A percentile compares a stretch with the other conserved stretches of the same genome.
Conservation (phyloP, 2,113 vertebrate species). For the Jacana jacana region DNA sequence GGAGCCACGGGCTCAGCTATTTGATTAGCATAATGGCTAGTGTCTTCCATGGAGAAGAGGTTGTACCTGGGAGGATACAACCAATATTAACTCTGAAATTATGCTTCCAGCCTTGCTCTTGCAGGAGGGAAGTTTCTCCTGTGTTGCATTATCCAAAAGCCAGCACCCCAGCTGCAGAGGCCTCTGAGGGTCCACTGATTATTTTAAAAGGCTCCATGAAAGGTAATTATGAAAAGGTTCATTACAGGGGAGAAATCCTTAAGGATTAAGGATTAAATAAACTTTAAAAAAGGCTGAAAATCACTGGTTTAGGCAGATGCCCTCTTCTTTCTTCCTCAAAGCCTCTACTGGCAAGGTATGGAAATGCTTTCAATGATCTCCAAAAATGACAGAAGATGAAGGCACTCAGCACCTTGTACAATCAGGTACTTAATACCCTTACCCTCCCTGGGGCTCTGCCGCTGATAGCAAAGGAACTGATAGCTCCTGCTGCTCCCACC, state of each 20-base stretch:
- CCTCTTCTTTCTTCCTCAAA: not conserved
- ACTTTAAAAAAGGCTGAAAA: not conserved
- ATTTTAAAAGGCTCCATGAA: not conserved
- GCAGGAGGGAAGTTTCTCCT: not conserved
- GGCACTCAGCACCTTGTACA: not conserved
- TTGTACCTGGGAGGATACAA: not conserved
- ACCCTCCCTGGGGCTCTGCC: not conserved
- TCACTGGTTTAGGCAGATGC: not conserved
- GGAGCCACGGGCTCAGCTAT: not conserved
- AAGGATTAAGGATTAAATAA: not conserved
- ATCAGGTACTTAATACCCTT: not conserved
- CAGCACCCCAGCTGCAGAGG: not conserved
- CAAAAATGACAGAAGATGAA: not conserved
- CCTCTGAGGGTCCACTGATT: not conserved
- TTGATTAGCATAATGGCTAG: not conserved
- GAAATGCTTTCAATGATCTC: slow-evolving; percentile 22
- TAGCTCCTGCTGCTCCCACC: slow-evolving; percentile 53
- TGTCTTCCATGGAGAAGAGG: not conserved
- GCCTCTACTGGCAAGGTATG: not conserved
- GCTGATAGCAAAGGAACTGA: slow-evolving; percentile 23
- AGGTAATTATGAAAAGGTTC: not conserved
- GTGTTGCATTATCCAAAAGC: not conserved
- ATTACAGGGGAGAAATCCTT: not conserved
- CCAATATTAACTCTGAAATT: not conserved
- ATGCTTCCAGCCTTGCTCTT: not conserved